Conservation (phyloP, 2,113 vertebrate species). For the Cygnus buccinator region DNA sequence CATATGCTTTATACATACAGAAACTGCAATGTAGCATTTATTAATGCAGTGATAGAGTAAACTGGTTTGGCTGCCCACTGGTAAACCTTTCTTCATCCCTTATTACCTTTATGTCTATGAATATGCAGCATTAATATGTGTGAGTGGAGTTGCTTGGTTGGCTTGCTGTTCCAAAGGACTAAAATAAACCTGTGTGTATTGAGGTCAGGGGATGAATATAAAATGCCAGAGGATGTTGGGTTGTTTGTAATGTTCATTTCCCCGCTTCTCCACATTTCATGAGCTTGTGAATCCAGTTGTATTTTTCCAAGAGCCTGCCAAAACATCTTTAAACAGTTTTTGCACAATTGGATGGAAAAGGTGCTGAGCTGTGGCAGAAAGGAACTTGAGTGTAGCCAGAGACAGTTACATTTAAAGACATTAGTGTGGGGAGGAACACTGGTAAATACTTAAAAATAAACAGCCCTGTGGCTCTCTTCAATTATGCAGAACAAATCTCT, state of each 20-base stretch:
- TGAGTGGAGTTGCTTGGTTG: not conserved
- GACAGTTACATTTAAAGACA: not conserved
- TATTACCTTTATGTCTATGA: not conserved
- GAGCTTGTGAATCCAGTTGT: not conserved
- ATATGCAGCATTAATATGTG: not conserved
- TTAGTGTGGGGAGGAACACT: not conserved
- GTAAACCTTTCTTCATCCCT: not conserved
- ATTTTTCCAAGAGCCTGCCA: not conserved
- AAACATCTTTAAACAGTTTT: rapidly evolving
- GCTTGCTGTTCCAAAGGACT: not conserved
- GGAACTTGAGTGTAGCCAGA: not conserved
- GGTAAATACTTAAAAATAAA: slow-evolving; percentile 1
- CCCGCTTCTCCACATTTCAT: not conserved
- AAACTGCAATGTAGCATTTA: not conserved
- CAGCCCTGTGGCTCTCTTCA: not conserved
- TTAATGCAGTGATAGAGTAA: not conserved
- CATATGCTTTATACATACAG: not conserved
- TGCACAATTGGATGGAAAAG: not conserved
- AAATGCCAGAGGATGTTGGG: not conserved
- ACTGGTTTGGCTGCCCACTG: not conserved
- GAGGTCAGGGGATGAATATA: not conserved
- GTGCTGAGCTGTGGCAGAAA: not conserved
- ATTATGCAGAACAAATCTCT: not conserved
- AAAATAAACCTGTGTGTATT: not conserved
- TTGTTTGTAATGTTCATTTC: not conserved